phyloP scores from a whole-genome alignment of 1,140 invertebrate genomes.

The Drosophila trapezifrons region DNA sequence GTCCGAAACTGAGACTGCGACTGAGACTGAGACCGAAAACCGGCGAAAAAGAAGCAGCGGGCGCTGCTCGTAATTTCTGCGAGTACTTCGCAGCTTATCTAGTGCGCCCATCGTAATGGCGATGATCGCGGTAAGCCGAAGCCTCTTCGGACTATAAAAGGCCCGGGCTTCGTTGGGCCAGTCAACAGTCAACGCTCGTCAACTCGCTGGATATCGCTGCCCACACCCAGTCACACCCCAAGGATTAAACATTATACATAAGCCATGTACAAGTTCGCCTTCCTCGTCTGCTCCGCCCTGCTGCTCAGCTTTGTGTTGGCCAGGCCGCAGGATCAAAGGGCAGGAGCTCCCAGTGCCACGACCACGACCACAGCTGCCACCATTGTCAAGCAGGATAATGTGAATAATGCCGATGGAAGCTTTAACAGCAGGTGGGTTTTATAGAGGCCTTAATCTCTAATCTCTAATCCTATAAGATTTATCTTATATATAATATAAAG shows the following conservation, averaged over 20 bases:
- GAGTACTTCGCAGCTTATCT: conserved; percentile 74
- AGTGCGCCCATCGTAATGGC: conserved; percentile 80
- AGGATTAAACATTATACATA: conserved; percentile 59
- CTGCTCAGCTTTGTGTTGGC: conserved; percentile 69
- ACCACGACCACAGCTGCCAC: conserved; percentile 72
- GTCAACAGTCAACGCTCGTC: conserved; percentile 68
- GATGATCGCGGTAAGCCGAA: conserved; percentile 59
- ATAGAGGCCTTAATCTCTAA: no score
- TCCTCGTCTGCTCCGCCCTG: conserved; percentile 66
- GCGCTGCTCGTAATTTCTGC: conserved; percentile 68
- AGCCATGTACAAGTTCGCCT: conserved; percentile 75
- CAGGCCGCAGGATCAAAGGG: conserved; percentile 69
- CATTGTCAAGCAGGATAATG: conserved; percentile 83
- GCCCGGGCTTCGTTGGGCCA: conserved; percentile 30
- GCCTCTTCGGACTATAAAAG: conserved; percentile 66
- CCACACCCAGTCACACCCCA: conserved; percentile 20
- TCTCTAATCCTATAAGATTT: no score
- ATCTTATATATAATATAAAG: no score
- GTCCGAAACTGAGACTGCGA: conserved; percentile 36
- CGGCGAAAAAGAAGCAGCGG: conserved; percentile 51
- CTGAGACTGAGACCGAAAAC: conserved; percentile 49
- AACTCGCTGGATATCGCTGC: conserved; percentile 50
- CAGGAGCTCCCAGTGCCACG: conserved; percentile 21
- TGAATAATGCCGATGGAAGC: conserved; percentile 82
- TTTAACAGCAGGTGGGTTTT: conserved; percentile 77